phyloP scores from a whole-genome alignment of 2,888 invertebrate genomes.

The Thysanoteuthis rhombus region DNA sequence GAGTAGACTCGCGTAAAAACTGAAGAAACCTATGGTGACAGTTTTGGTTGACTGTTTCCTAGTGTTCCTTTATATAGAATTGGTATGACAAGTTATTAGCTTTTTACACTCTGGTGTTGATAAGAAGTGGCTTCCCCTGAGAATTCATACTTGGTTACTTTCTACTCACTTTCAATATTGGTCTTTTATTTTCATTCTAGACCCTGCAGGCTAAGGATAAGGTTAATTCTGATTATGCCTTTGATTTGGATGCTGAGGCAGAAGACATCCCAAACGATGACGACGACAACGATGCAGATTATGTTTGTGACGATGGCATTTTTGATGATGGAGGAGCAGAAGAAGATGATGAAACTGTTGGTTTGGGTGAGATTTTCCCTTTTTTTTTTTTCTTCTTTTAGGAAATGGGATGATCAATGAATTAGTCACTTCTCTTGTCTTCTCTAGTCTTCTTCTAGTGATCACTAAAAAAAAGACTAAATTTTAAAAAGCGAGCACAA shows the following conservation, averaged over 20 bases:
- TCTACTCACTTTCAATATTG: constrained; percentile 37
- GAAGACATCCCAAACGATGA: constrained; percentile 54
- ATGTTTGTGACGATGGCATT: constrained; percentile 38
- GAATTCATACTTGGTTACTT: not conserved
- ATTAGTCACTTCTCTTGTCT: too few species aligned
- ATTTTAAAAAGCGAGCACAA: too few species aligned
- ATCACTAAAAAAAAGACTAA: too few species aligned
- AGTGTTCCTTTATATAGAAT: too few species aligned
- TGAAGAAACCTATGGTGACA: too few species aligned
- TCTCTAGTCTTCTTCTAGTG: too few species aligned
- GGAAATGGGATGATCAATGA: too few species aligned
- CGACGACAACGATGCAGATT: constrained; percentile 39
- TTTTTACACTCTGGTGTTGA: too few species aligned
- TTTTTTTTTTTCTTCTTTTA: too few species aligned
- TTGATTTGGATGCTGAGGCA: constrained; percentile 63
- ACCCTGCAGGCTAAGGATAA: constrained; percentile 27
- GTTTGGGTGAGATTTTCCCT: constrained; percentile 15
- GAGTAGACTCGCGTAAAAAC: too few species aligned
- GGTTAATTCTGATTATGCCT: constrained; percentile 53
- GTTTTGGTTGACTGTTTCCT: too few species aligned
- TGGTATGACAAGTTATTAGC: too few species aligned
- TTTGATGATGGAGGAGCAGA: constrained; percentile 39
- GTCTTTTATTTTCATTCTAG: constrained; percentile 35
- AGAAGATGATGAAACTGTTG: constrained; percentile 37
- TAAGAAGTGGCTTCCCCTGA: not conserved